Conservation (phyloP, 2,113 vertebrate genomes). For the Pedionomus torquatus region DNA sequence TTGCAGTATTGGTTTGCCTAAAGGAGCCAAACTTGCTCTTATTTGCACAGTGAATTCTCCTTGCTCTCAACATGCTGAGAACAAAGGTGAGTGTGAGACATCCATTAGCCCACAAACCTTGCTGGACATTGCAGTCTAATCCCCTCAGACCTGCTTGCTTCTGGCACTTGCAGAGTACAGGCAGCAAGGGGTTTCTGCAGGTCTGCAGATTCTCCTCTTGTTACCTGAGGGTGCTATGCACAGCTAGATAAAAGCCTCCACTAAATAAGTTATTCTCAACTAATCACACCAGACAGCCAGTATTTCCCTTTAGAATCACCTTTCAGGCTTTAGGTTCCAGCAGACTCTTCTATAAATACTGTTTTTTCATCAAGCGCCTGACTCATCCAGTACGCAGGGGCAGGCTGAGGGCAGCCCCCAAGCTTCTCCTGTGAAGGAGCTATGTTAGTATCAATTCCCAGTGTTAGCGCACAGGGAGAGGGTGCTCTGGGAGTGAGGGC, state of each 20-base stretch:
- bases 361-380: not conserved
- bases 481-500: not conserved
- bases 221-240: not conserved
- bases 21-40: not conserved
- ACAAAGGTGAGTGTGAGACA: not conserved
- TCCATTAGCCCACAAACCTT: not conserved
- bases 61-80: not conserved
- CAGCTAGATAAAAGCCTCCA: not conserved
- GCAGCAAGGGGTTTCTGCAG: not conserved
- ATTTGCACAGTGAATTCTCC: not conserved
- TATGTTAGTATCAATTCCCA: fast-evolving
- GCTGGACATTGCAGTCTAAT: not conserved
- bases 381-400: not conserved
- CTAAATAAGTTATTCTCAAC: not conserved
- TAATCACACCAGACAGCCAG: not conserved
- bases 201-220: not conserved
- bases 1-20: not conserved
- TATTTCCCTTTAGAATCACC: not conserved
- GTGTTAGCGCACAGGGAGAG: fast-evolving
- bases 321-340: not conserved
- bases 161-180: not conserved
- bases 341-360: not conserved
- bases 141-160: not conserved
- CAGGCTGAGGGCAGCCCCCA: not conserved
- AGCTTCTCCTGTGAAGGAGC: not conserved